Evolutionary conservation across 1,140 invertebrate species (phyloP).

Genomic region (Batillaria attramentaria): DNA sequence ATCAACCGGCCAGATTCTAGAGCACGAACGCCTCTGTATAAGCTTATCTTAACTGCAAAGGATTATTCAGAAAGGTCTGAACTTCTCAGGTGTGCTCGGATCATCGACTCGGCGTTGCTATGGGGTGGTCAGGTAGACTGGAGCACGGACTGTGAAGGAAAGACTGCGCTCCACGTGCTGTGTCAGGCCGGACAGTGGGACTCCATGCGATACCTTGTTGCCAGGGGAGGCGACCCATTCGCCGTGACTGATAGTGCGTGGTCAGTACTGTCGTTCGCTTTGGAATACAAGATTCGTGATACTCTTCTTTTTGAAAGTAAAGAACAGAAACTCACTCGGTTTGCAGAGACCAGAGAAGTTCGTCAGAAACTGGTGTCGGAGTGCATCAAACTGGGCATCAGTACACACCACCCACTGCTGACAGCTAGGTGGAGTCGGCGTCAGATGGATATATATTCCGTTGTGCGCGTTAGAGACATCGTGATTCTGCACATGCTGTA

Average conservation of each 20-base stretch:
- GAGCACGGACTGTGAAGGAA: too few relatives aligned
- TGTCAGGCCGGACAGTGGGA: not conserved
- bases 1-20: too few relatives aligned
- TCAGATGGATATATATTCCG: not conserved
- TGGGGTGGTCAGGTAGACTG: too few relatives aligned
- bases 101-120: too few relatives aligned
- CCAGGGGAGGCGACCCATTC: not conserved
- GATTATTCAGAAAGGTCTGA: too few relatives aligned
- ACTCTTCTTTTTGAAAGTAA: not conserved
- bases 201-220: not conserved
- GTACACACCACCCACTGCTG: not conserved
- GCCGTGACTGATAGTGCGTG: not conserved
- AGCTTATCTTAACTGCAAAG: too few relatives aligned
- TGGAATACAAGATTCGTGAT: not conserved
- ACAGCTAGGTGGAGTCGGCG: not conserved
- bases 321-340: not conserved
- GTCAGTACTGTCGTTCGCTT: not conserved
- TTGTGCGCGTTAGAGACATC: too few relatives aligned
- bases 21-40: too few relatives aligned
- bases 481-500: not conserved
- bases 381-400: slow-evolving; percentile 5
- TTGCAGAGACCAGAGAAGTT: not conserved
- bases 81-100: too few relatives aligned
- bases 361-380: not conserved
- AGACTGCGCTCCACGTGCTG: not conserved